These are phyloP conservation scores for Vanessa atalanta DNA, from an alignment of 1,140 invertebrate genomes.

Conservation along the genomic window DNA sequence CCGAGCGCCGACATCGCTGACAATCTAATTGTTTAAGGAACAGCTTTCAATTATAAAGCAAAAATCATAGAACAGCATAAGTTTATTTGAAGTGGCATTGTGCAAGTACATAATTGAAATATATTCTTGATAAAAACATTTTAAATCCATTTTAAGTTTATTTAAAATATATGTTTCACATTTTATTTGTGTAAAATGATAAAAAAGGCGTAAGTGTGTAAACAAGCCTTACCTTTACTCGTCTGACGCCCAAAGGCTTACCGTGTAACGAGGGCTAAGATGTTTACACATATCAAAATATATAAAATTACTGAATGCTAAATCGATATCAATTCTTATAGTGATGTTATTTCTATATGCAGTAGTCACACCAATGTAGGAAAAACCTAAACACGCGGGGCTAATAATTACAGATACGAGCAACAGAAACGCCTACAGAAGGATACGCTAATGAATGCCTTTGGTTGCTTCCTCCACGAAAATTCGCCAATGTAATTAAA, in stretches of 20 bases:
- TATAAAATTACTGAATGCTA: too few species aligned
- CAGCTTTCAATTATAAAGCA: slow-evolving; percentile 52
- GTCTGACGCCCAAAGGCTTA: too few species aligned
- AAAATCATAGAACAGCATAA: neutral
- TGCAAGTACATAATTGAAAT: neutral
- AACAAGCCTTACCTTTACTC: too few species aligned
- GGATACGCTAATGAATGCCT: slow-evolving; percentile 45
- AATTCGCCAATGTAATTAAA: slow-evolving; percentile 54
- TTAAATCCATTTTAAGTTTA: too few species aligned
- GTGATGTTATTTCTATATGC: neutral
- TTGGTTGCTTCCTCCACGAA: slow-evolving; percentile 45
- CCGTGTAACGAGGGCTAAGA: too few species aligned
- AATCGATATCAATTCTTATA: too few species aligned
- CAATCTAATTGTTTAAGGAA: slow-evolving; percentile 56
- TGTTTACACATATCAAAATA: too few species aligned
- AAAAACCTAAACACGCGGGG: slow-evolving; percentile 23
- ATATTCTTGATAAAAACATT: too few species aligned
- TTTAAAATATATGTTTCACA: too few species aligned
- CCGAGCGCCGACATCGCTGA: slow-evolving; percentile 37
- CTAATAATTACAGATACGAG: slow-evolving; percentile 34
- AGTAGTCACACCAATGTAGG: neutral
- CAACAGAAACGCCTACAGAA: slow-evolving; percentile 31
- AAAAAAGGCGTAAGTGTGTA: too few species aligned
- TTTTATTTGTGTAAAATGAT: too few species aligned
- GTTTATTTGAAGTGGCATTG: neutral